phyloP scores from a whole-genome alignment of 2,113 vertebrate species.

The Eptesicus fuscus region DNA sequence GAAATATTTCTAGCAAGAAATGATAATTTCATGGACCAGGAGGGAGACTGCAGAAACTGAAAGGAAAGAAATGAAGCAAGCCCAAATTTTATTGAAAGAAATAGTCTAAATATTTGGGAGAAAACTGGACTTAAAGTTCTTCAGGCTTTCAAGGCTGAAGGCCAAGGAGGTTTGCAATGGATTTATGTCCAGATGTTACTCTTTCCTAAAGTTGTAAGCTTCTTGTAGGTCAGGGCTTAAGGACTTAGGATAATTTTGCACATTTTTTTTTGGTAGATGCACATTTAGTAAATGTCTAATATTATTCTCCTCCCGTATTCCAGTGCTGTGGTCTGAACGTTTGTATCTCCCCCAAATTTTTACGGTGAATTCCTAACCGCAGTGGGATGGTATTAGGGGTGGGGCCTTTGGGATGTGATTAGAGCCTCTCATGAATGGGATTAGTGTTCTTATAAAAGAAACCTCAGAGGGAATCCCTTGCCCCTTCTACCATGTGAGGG shows the following conservation, averaged over 20 bases:
- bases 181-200: not conserved
- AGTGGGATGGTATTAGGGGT: not conserved
- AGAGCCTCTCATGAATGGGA: not conserved
- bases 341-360: not conserved
- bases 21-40: not conserved
- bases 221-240: not conserved
- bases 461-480: not conserved
- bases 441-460: not conserved
- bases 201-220: not conserved
- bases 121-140: not conserved
- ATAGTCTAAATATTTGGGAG: not conserved
- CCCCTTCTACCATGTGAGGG: not conserved
- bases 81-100: not conserved
- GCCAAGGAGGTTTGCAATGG: not conserved
- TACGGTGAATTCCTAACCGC: not conserved
- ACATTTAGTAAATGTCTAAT: not conserved
- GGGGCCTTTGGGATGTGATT: not conserved
- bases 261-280: not conserved
- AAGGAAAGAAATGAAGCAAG: constrained; percentile 14
- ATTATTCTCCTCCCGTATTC: not conserved
- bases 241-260: not conserved
- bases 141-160: not conserved
- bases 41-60: not conserved
- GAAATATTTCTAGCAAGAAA: constrained; percentile 32
- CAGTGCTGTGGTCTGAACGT: not conserved